A percentile compares a stretch with the other conserved stretches of the same genome.
Conservation (phyloP, 2,113 vertebrate genomes). For the Brachyistius frenatus region DNA sequence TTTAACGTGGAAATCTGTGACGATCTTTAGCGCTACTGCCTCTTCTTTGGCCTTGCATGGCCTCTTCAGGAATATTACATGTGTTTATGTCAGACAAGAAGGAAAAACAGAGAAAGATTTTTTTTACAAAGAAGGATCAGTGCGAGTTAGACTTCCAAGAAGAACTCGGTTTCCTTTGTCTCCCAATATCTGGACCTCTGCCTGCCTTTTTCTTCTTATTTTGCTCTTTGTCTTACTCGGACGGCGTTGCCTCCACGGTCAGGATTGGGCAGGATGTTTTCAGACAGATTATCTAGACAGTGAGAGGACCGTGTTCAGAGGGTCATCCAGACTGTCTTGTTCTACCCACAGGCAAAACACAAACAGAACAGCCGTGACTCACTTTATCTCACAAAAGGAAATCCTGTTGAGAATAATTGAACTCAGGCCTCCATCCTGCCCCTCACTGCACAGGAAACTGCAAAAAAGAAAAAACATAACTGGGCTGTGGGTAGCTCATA, state of each 20-base stretch:
- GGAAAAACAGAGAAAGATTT: slow-evolving; percentile 6
- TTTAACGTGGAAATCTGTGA: slow-evolving; percentile 3
- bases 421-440: slow-evolving; percentile 30
- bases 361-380: slow-evolving; percentile 37
- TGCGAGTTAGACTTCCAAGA: slow-evolving; percentile 2
- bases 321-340: slow-evolving; percentile 55
- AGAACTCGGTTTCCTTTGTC: slow-evolving; percentile 31
- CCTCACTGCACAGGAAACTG: slow-evolving; percentile 47
- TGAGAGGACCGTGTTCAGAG: slow-evolving; percentile 42
- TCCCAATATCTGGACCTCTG: slow-evolving; percentile 30
- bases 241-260: slow-evolving; percentile 28
- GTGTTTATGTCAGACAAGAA: slow-evolving; percentile 1
- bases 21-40: background rate
- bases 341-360: slow-evolving; percentile 44
- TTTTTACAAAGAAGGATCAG: slow-evolving; percentile 34
- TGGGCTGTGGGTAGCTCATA: slow-evolving; percentile 18
- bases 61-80: slow-evolving; percentile 13
- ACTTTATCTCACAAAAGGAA: slow-evolving; percentile 31
- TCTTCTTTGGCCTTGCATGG: slow-evolving; percentile 4
- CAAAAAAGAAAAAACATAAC: slow-evolving; percentile 28
- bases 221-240: slow-evolving; percentile 22
- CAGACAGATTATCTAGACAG: slow-evolving; percentile 64
- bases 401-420: slow-evolving; percentile 41
- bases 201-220: slow-evolving; percentile 15
- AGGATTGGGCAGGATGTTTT: slow-evolving; percentile 57